Base-by-base conservation (phyloP, 2,797 vertebrate genomes). In the Sebastes dallii region DNA sequence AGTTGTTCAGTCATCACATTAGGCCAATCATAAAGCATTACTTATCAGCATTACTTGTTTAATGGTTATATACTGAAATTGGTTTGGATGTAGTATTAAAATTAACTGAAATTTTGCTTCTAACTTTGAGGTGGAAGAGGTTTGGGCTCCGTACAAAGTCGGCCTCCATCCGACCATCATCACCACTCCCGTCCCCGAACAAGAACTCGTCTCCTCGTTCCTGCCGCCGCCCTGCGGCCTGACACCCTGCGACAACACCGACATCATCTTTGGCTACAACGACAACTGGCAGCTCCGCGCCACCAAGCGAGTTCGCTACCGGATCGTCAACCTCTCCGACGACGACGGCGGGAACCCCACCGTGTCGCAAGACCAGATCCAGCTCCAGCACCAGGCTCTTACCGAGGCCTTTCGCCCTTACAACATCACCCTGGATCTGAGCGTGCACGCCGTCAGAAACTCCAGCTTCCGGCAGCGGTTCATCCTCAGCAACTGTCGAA, bases 401-500 rank as follows among this genome's bases (percentile, higher is more conserved):
- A 94, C 74, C 0, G 92, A 96, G 3, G 98, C 98, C 39, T 99
- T 99, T 82, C 81, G 13, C 2, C 95, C 94, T 22, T 97, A 99
- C 91, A 99, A 99, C 93, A 97, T 99, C 91, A 97, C 95, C 39
- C 95, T 98, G 91, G 96, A 98, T 66, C 94, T 99, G 75, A 97
- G 83, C 4, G 39, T 97, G 62, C 92, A 96, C 73, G 86, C 83
- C 0, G 95, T 98, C 0, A 93, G 36, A 87, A 99, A 98, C 89
- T 97, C 97, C 12, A 97, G 96, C 0, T 92, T 99, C 75, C 95
- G 96, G 14, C 94, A 91, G 81, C 95, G 96, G 0, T 88, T 95
- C 0, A 93, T 99, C n/a, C 97, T 99, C 1, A 96, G 97, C 84
- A 98, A 97, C 93, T 99, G 99, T 24, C 97, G 97, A 50, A 96